A percentile compares a stretch with the other conserved stretches of the same genome.
These are phyloP conservation scores for Brachionus rotundiformis DNA, from an alignment of 1,140 invertebrate genomes.

Conservation along the genomic window DNA sequence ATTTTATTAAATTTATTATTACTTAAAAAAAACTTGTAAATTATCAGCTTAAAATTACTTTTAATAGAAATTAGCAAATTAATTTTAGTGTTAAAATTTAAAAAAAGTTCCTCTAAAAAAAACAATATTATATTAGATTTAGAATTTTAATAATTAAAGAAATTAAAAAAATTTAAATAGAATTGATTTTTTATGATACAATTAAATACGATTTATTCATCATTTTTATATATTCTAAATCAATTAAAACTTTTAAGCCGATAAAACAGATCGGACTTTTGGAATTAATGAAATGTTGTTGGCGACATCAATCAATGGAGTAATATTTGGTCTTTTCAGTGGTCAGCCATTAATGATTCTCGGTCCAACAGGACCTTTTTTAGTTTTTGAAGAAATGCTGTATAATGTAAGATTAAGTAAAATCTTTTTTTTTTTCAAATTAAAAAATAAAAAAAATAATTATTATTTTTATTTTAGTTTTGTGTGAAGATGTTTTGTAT, in stretches of 20 bases:
- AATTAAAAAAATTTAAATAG: too few species aligned
- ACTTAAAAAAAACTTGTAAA: too few species aligned
- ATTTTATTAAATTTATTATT: too few species aligned
- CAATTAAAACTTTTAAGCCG: slow-evolving; percentile 66
- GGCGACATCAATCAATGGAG: slow-evolving; percentile 76
- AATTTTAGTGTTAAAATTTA: too few species aligned
- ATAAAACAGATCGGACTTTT: slow-evolving; percentile 84
- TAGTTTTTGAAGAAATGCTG: slow-evolving; percentile 88
- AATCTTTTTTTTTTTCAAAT: not conserved
- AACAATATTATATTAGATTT: too few species aligned
- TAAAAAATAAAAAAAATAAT: not conserved
- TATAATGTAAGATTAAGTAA: slow-evolving; percentile 66
- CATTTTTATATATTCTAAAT: too few species aligned
- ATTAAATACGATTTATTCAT: too few species aligned
- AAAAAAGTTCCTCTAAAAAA: too few species aligned
- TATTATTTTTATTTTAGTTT: slow-evolving; percentile 2
- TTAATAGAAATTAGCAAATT: too few species aligned
- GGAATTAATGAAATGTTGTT: slow-evolving; percentile 88
- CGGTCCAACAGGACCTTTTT: slow-evolving; percentile 86
- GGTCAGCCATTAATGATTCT: slow-evolving; percentile 89
- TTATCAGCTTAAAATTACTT: too few species aligned
- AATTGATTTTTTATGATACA: too few species aligned
- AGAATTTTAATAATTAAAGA: too few species aligned
- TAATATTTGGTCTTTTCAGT: slow-evolving; percentile 80
- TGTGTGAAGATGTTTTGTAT: slow-evolving; percentile 47